A percentile compares a stretch with the other conserved stretches of the same genome.
phyloP scores from a whole-genome alignment of 2,888 invertebrate genomes.

The Tenthredo notha region DNA sequence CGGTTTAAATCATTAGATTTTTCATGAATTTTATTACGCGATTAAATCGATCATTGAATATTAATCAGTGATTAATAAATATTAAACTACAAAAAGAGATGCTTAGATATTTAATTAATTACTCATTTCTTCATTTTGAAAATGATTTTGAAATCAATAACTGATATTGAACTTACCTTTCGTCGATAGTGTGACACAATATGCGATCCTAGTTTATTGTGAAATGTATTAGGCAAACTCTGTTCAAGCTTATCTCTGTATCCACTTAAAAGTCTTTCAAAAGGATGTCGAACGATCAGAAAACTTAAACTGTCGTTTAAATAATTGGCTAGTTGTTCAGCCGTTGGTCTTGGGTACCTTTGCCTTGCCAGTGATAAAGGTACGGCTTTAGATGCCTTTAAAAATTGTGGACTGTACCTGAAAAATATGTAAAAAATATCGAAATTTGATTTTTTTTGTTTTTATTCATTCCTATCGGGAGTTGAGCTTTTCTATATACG shows the following conservation, averaged over 20 bases:
- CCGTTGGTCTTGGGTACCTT: conserved; percentile 88
- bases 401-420: conserved; percentile 87
- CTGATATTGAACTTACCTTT: conserved; percentile 78
- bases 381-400: conserved; percentile 89
- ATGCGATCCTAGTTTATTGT: conserved; percentile 88
- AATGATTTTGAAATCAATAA: too few species aligned
- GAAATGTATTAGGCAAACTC: conserved; percentile 90
- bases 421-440: conserved; percentile 57
- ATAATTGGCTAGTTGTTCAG: conserved; percentile 86
- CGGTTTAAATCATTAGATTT: too few species aligned
- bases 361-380: conserved; percentile 89
- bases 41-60: too few species aligned
- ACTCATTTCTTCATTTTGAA: too few species aligned
- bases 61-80: too few species aligned
- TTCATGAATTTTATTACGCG: too few species aligned
- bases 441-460: conserved; percentile 17
- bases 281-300: conserved; percentile 90
- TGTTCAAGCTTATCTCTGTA: conserved; percentile 92
- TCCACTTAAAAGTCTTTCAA: conserved; percentile 89
- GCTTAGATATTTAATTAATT: too few species aligned
- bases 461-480: too few species aligned
- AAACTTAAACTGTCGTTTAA: conserved; percentile 89
- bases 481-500: too few species aligned
- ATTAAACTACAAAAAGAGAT: too few species aligned
- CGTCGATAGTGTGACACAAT: conserved; percentile 87